phyloP scores from a whole-genome alignment of 30 jellyfish, hydroid and myxozoan genomes.

The Pseudorhiza aurosa region DNA sequence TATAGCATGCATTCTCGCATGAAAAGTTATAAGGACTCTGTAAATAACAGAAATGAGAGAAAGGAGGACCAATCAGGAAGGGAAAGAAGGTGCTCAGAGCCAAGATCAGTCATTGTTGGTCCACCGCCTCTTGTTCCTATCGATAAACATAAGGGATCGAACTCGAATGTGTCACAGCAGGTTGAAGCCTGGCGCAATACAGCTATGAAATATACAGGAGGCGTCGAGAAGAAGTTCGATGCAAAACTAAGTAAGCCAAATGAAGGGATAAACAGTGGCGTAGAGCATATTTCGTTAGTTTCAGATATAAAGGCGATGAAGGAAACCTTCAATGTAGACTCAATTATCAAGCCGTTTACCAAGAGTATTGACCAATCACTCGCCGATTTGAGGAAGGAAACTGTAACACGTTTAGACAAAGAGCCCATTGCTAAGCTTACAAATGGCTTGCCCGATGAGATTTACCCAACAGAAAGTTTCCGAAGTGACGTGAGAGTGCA shows the following conservation, averaged over 20 bases:
- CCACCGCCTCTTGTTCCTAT: conserved; percentile 73
- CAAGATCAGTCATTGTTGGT: conserved; percentile 43
- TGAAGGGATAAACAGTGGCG: neutral
- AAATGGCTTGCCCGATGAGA: neutral
- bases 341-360: conserved; percentile 53
- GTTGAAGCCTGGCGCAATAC: neutral
- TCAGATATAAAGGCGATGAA: conserved; percentile 59
- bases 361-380: conserved; percentile 60
- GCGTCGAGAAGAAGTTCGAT: neutral
- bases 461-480: neutral
- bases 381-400: conserved; percentile 38
- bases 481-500: neutral
- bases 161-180: neutral
- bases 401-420: conserved; percentile 7
- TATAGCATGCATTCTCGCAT: neutral
- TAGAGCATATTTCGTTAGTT: conserved; percentile 43
- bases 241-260: neutral
- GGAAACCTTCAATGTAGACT: conserved; percentile 61
- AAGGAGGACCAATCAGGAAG: neutral
- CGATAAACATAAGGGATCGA: conserved; percentile 2
- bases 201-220: neutral
- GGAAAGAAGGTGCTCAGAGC: neutral
- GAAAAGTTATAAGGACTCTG: neutral
- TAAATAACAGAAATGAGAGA: neutral
- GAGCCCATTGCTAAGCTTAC: neutral